These are phyloP conservation scores for Plotosus lineatus DNA, from an alignment of 2,113 vertebrate species.

Conservation along the genomic window DNA sequence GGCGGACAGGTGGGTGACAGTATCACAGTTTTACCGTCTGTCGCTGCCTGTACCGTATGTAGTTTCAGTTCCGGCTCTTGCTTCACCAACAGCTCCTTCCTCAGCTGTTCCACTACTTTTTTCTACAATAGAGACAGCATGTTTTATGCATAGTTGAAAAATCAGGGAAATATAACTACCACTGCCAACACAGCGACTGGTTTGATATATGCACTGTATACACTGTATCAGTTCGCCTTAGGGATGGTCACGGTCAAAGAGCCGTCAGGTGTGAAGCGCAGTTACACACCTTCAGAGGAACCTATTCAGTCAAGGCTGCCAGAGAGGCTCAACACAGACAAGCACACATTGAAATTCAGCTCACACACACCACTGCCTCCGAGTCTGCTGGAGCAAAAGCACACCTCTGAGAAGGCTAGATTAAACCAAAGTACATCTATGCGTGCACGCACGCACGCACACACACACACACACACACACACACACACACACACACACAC, in stretches of 20 bases:
- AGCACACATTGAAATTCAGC: conserved; percentile 56
- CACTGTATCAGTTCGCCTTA: not conserved
- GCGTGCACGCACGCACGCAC: not conserved
- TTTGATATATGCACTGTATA: not conserved
- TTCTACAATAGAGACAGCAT: conserved; percentile 59
- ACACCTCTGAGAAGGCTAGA: conserved; percentile 39
- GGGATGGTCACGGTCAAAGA: conserved; percentile 31
- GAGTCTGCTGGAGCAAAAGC: conserved; percentile 49
- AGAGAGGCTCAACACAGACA: conserved; percentile 30
- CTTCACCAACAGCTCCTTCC: conserved; percentile 77
- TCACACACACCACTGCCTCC: conserved; percentile 58
- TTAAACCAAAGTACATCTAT: conserved; percentile 35
- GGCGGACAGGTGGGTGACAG: conserved; percentile 38
- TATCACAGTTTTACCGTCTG: conserved; percentile 42
- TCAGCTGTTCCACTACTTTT: conserved; percentile 80
- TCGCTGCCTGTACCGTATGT: conserved; percentile 59
- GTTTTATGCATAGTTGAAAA: not conserved
- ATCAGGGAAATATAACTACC: not conserved
- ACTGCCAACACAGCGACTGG: not conserved
- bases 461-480: conserved; percentile 60
- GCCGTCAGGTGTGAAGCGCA: conserved; percentile 42
- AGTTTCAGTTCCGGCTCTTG: conserved; percentile 74
- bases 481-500: conserved; percentile 59
- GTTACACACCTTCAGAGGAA: conserved; percentile 41
- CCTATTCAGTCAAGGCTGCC: conserved; percentile 43